Evolutionary conservation across 1,140 invertebrate species (phyloP), one percentile per base, ranked within the genome.

Genomic region (Pomacea maculata): DNA sequence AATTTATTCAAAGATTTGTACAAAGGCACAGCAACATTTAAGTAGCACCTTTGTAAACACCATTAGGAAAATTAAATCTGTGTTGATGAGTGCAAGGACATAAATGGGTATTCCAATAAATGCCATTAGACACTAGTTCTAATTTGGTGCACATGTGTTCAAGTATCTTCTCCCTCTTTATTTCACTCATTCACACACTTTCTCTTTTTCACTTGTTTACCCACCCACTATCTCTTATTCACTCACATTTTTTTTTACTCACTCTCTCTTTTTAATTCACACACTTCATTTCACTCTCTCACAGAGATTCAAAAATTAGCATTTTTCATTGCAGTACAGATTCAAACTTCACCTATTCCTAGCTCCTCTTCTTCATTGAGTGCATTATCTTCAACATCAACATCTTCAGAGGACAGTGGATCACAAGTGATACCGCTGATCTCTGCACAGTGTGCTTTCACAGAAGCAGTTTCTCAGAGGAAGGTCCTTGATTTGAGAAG

Each of bases 401-500:
- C 79, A 10, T 45, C 64, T 61, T 21, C 25, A 17, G 79, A 72
- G 9, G 52, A 55, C 15, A 25, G 52, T 55, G n/a, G 10, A 14
- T 76, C 75, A 14, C 75, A 34, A 1, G 52, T 15, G 29, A n/a
- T 63, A 52, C 52, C 67, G 10, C 45, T 57, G 55, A n/a, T 57
- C 2, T 63, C 68, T 21, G 34, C 75, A 61, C 57, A 11, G 57
- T 61, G 57, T 61, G 57, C 15, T 61, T 61, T 61, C 57, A 61
- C 57, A 61, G 84, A 81, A 55, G 79, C 85, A 29, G 86, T 89
- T n/a, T 80, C 83, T 52, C 79, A 85, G 29, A 83, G 88, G 34
- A 89, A 89, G 84, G 84, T 88, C 4, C 71, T 89, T 25, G 88
- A 89, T 80, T 68, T 85, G 52, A 87, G 85, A 78, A 75, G 88